These are phyloP conservation scores for Actinernus sp. DNA, from an alignment of 92 coral and sea anemone species.

Conservation along the genomic window DNA sequence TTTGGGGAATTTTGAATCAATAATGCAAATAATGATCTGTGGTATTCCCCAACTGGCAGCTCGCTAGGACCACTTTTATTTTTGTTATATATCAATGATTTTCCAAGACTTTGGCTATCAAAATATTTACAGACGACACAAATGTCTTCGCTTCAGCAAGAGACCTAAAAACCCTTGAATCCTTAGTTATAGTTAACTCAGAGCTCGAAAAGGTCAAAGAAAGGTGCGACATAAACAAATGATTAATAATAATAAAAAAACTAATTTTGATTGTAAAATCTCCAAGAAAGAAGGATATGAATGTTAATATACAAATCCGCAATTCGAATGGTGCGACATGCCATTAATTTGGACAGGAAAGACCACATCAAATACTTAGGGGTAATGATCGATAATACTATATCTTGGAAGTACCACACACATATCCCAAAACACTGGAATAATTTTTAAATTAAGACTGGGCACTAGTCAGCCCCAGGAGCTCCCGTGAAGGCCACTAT, in stretches of 20 bases:
- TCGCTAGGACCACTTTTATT: slow-evolving; percentile 21
- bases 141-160: slow-evolving; percentile 33
- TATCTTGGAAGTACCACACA: neutral
- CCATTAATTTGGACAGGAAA: slow-evolving; percentile 22
- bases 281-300: slow-evolving; percentile 27
- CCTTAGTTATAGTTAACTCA: slow-evolving; percentile 14
- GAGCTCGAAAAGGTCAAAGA: slow-evolving; percentile 49
- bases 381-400: slow-evolving; percentile 17
- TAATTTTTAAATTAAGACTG: too few species aligned
- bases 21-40: neutral
- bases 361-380: slow-evolving; percentile 39
- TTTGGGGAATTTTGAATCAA: slow-evolving; percentile 18
- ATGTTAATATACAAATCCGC: slow-evolving; percentile 24
- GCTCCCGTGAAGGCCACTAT: too few species aligned
- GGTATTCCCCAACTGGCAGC: slow-evolving; percentile 35
- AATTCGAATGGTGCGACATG: slow-evolving; percentile 28
- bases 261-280: slow-evolving; percentile 67
- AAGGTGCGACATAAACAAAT: slow-evolving; percentile 56
- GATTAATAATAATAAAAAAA: slow-evolving; percentile 58
- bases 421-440: slow-evolving; percentile 55
- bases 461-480: too few species aligned
- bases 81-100: slow-evolving; percentile 34
- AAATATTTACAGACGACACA: slow-evolving; percentile 42
- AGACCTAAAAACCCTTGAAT: slow-evolving; percentile 23
- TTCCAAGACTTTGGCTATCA: slow-evolving; percentile 19